Conservation (phyloP, 2,888 invertebrate species). For the Ormyrus pomaceus region DNA sequence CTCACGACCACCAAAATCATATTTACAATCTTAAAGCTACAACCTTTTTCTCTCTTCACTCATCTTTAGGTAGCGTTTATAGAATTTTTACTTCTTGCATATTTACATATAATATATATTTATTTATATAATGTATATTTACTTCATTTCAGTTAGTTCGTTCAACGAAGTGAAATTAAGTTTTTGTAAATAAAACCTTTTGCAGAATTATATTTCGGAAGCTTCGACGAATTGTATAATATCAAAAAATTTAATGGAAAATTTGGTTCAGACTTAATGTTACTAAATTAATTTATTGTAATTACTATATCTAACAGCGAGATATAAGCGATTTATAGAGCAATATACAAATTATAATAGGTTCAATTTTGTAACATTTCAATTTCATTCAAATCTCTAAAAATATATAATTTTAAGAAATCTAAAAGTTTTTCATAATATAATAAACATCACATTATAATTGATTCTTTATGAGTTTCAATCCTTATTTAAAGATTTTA, state of each 20-base stretch:
- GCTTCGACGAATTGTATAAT: neutral
- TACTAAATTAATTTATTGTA: conserved; percentile 23
- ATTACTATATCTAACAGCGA: neutral
- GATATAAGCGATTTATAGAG: neutral
- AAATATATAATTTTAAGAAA: conserved; percentile 14
- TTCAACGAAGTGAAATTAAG: conserved; percentile 34
- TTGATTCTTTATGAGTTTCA: conserved; percentile 32
- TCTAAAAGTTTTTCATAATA: neutral
- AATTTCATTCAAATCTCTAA: neutral
- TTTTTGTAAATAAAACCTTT: conserved; percentile 21
- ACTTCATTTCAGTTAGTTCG: conserved; percentile 23
- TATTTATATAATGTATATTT: conserved; percentile 41
- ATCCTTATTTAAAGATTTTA: conserved; percentile 25
- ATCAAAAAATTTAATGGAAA: conserved; percentile 6
- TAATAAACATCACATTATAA: conserved; percentile 22
- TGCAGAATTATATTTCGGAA: conserved; percentile 25
- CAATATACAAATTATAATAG: neutral
- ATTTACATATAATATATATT: conserved; percentile 54
- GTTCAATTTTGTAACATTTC: neutral
- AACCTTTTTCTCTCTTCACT: conserved; percentile 35
- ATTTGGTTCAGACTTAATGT: neutral
- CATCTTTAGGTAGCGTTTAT: conserved; percentile 33
- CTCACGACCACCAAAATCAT: conserved; percentile 48
- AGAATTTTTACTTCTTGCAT: conserved; percentile 42
- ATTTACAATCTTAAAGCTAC: conserved; percentile 54